A percentile compares a stretch with the other conserved stretches of the same genome.
Conservation (phyloP, 2,888 invertebrate species). For the Drosophila picticornis region DNA sequence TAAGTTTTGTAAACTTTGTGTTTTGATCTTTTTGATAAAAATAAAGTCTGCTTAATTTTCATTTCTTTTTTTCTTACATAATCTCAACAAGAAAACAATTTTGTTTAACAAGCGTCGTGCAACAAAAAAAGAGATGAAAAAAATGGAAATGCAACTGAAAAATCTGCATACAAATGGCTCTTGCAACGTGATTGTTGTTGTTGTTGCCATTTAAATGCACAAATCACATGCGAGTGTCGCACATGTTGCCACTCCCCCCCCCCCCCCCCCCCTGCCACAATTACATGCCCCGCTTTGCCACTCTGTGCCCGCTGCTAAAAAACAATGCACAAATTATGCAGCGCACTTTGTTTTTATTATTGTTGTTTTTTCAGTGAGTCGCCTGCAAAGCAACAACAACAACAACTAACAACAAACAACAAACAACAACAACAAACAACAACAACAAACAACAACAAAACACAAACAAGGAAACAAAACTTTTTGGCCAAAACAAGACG, state of each 20-base stretch:
- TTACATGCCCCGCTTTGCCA: neutral
- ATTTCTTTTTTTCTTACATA: conserved; percentile 31
- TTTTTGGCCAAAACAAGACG: conserved; percentile 33
- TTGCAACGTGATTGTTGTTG: conserved; percentile 23
- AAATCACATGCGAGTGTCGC: conserved; percentile 53
- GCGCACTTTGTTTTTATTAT: conserved; percentile 33
- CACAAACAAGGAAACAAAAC: conserved; percentile 55
- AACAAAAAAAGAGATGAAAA: conserved; percentile 1
- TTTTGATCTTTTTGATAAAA: neutral
- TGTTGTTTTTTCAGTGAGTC: conserved; percentile 46
- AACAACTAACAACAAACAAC: conserved; percentile 5
- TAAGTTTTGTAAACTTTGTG: neutral
- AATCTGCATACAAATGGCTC: conserved; percentile 27
- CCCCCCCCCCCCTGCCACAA: neutral
- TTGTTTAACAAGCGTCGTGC: conserved; percentile 36
- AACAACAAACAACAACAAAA: conserved; percentile 14
- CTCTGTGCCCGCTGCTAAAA: conserved; percentile 4
- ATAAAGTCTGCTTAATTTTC: neutral
- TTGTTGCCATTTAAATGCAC: conserved; percentile 51
- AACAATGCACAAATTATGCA: conserved; percentile 62
- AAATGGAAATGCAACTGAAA: conserved; percentile 17
- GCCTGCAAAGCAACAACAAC: conserved; percentile 19
- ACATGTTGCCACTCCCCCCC: conserved; percentile 10
- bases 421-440: conserved; percentile 5
- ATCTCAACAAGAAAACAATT: conserved; percentile 4